Base-by-base conservation (phyloP, 2,113 vertebrate genomes). In the Sinocyclocheilus grahami region DNA sequence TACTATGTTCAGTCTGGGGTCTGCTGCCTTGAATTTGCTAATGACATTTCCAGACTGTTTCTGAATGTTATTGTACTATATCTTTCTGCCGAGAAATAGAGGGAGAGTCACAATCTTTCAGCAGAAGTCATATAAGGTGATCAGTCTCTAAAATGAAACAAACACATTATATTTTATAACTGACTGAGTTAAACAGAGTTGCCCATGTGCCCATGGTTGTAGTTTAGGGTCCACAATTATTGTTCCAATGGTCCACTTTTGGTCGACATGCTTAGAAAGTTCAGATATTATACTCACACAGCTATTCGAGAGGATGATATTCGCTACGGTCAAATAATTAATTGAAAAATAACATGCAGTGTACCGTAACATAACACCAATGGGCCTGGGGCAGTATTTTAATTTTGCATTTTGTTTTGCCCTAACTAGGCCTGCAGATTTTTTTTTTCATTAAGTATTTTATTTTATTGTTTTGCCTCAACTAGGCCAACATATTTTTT, bases 1-100 rank as follows among this genome's bases (percentile, higher is more conserved):
- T 87, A 85, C 86, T 89, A 83, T 87, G 75, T 84, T 86, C 88
- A 87, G 86, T 83, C 84, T 89, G 86, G 75, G 84, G 69, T 81
- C 77, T 81, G 83, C 78, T 80, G 83, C 86, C 83, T 81, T 63
- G 37, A 30, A 51, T 85, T 78, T 33, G 67, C 46, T 87, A 86
- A 89, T 86, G 86, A 78, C 42, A 69, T 89, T 89, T 82, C 86
- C 88, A 89, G 86, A 78, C 55, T 60, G 46, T 86, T 65, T 74
- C 84, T 79, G 12, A 60, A 72, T 71, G 60, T 88, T 79, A 71
- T 87, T 53, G 65, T 78, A 78, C 75, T 77, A 76, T 55, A 78
- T 53, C 51, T 62, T 58, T 87, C 37, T 76, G 9, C 37, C 0
- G 30, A 74, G 39, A 37, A 48, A 27, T n/a, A 83, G 71, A 53